A percentile compares a stretch with the other conserved stretches of the same genome.
phyloP scores from a whole-genome alignment of 2,113 vertebrate species.

The Pangasianodon gigas region DNA sequence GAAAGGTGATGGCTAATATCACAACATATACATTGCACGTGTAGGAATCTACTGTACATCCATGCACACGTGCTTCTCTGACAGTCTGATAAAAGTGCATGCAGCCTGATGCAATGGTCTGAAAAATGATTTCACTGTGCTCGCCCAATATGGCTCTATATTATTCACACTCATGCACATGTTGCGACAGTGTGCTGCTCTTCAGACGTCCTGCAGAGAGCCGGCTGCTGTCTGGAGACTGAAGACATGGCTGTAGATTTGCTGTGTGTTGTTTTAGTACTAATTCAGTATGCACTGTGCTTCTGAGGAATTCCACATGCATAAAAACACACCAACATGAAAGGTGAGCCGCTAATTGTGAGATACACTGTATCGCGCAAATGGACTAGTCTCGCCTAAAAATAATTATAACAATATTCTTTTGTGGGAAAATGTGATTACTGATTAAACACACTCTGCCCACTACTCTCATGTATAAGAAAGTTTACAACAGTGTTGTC shows the following conservation, averaged over 20 bases:
- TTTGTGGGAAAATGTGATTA: not conserved
- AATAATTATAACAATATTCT: not conserved
- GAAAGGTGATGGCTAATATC: not conserved
- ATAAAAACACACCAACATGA: conserved; percentile 51
- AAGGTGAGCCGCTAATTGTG: conserved; percentile 62
- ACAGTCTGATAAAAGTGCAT: conserved; percentile 34
- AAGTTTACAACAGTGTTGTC: not conserved
- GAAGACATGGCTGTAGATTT: conserved; percentile 26
- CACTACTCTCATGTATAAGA: too few species aligned
- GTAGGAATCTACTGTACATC: not conserved
- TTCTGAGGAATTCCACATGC: conserved; percentile 51
- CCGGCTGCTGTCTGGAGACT: conserved; percentile 54
- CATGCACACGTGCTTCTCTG: not conserved
- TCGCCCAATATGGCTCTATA: conserved; percentile 40
- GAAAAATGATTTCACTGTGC: conserved; percentile 41
- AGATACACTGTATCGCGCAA: conserved; percentile 64
- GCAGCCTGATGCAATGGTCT: conserved; percentile 38
- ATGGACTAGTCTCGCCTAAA: conserved; percentile 50
- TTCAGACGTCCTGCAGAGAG: conserved; percentile 39
- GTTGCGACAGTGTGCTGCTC: conserved; percentile 43
- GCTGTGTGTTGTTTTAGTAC: conserved; percentile 60
- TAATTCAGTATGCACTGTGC: conserved; percentile 64
- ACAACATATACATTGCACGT: not conserved
- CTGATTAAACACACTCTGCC: not conserved
- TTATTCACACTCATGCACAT: conserved; percentile 47